Evolutionary conservation across 2,113 vertebrate genomes (phyloP).

Genomic region (Nycticebus coucang): DNA sequence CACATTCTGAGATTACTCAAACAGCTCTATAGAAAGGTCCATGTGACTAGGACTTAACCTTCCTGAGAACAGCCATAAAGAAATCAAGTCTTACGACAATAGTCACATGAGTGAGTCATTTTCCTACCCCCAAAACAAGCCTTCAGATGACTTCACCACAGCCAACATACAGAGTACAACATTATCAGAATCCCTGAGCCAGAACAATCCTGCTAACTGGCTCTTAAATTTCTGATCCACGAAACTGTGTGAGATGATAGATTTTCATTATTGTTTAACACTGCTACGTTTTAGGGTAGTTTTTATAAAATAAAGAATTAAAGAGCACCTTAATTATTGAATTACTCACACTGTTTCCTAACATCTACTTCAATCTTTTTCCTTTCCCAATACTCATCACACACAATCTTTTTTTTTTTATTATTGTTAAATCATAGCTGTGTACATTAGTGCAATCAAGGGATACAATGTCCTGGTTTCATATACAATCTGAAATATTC

Average conservation of each 20-base stretch:
- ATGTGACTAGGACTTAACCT: background rate
- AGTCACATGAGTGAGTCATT: background rate
- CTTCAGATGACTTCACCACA: background rate
- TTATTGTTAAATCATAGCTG: too few species aligned
- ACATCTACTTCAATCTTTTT: background rate
- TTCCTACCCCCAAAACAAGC: background rate
- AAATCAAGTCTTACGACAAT: background rate
- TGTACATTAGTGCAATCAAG: too few species aligned
- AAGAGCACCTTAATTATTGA: conserved; percentile 40
- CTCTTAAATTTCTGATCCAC: conserved; percentile 12
- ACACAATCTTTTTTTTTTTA: conserved; percentile 6
- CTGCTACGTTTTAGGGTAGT: background rate
- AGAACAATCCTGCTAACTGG: background rate
- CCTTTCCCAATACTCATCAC: conserved; percentile 3
- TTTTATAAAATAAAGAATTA: background rate
- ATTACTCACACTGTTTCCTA: background rate
- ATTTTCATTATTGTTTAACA: background rate
- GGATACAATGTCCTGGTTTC: too few species aligned
- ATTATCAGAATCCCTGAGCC: background rate
- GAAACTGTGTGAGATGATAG: conserved; percentile 2
- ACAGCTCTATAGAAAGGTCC: background rate
- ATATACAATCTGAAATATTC: too few species aligned
- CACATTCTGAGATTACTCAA: background rate
- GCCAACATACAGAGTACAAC: background rate
- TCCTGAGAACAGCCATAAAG: background rate